Evolutionary conservation across 2,797 vertebrate genomes (phyloP).

Genomic region (Eulemur albifrons): DNA sequence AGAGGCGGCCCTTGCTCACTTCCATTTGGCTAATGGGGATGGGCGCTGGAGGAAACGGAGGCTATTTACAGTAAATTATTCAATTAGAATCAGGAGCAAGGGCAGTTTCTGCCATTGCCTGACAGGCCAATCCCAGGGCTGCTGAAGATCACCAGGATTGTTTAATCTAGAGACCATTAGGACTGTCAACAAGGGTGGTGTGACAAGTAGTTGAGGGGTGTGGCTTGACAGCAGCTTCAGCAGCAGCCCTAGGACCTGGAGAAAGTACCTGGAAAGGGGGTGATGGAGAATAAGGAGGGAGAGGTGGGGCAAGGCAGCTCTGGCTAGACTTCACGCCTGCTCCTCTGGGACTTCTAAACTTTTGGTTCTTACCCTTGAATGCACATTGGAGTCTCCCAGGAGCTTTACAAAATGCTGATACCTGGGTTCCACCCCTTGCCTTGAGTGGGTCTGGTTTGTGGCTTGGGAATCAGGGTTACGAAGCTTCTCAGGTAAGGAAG

Average conservation of each 20-base stretch:
- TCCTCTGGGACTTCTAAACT: neutral
- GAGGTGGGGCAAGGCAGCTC: neutral
- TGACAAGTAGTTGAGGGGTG: neutral
- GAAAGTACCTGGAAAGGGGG: neutral
- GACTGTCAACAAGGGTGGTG: neutral
- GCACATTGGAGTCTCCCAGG: neutral
- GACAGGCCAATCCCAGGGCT: neutral
- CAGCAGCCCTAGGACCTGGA: neutral
- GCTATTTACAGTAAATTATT: conserved; percentile 88
- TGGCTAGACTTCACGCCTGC: neutral
- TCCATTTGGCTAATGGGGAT: conserved; percentile 92
- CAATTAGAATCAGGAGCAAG: conserved; percentile 86
- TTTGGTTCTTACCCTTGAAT: neutral
- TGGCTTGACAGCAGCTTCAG: neutral
- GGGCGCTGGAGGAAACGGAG: conserved; percentile 85
- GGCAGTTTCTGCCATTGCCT: conserved; percentile 70
- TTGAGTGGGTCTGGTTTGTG: neutral
- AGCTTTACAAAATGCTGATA: neutral
- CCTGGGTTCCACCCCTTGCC: neutral
- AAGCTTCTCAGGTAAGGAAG: neutral
- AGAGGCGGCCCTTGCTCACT: conserved; percentile 84
- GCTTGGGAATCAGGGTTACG: neutral
- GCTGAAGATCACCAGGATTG: neutral
- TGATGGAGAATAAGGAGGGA: neutral
- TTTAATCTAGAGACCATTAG: conserved; percentile 10